Percentiles rank a stretch among this genome's conserved stretches.
Conservation (phyloP, 64 coral and sea anemone species). For the Porites australiensis region DNA sequence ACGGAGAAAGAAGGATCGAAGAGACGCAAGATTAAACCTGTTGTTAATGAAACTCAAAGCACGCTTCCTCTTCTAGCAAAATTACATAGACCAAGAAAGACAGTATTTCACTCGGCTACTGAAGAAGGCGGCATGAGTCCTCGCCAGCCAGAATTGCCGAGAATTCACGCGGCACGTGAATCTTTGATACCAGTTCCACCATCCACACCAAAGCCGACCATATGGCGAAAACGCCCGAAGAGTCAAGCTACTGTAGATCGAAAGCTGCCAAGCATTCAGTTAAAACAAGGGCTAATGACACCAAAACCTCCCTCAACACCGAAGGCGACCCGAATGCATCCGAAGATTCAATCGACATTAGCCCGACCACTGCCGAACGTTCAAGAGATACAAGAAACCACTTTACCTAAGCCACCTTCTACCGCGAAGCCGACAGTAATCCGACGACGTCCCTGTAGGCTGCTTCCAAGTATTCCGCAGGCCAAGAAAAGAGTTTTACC, state of each 20-base stretch:
- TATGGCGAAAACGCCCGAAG: too few relatives aligned
- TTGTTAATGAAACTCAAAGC: neutral
- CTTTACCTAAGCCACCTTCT: neutral
- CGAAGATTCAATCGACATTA: neutral
- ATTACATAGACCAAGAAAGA: neutral
- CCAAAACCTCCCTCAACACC: conserved; percentile 4
- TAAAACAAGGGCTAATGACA: neutral
- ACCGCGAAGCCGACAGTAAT: neutral
- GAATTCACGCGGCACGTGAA: too few relatives aligned
- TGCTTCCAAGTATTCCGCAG: neutral
- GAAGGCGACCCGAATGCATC: neutral
- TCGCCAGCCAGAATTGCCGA: neutral
- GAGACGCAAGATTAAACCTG: neutral
- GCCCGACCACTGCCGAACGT: neutral
- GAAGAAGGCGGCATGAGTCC: neutral
- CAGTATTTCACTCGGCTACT: neutral
- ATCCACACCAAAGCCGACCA: too few relatives aligned
- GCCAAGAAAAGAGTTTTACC: neutral
- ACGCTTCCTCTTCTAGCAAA: neutral
- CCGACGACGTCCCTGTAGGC: neutral
- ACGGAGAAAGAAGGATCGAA: neutral
- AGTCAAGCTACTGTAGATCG: neutral
- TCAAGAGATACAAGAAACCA: neutral
- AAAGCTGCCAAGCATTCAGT: neutral
- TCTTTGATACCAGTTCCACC: too few relatives aligned